phyloP scores from a whole-genome alignment of 2,113 vertebrate species.

The Pachypanchax playfairii region DNA sequence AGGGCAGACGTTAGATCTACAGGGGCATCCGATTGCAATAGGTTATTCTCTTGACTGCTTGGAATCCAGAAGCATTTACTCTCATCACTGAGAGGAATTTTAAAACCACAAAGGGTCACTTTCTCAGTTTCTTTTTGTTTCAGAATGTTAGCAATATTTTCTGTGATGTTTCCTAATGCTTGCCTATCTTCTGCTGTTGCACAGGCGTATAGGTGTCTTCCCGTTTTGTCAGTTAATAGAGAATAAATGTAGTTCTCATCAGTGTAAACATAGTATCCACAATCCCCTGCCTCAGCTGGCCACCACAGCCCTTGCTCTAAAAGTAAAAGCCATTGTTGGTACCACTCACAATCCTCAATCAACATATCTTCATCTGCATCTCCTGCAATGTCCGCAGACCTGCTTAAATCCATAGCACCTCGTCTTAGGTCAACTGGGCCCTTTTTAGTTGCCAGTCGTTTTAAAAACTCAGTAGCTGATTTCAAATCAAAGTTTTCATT shows the following conservation, averaged over 20 bases:
- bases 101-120: conserved; percentile 88
- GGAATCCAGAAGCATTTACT: conserved; percentile 79
- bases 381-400: conserved; percentile 44
- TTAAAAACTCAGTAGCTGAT: conserved; percentile 76
- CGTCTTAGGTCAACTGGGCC: conserved; percentile 88
- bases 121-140: conserved; percentile 79
- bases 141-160: conserved; percentile 73
- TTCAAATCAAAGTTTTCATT: conserved; percentile 71
- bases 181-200: conserved; percentile 79
- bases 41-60: conserved; percentile 72
- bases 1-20: conserved; percentile 88
- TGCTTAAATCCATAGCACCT: conserved; percentile 81
- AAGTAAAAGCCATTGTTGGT: conserved; percentile 89
- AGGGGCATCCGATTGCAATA: conserved; percentile 74
- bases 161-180: conserved; percentile 76
- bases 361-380: conserved; percentile 71
- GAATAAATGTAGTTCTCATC: conserved; percentile 91
- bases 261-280: conserved; percentile 92
- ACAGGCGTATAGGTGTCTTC: conserved; percentile 88
- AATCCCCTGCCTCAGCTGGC: conserved; percentile 90
- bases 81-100: conserved; percentile 83
- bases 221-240: conserved; percentile 89
- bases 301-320: conserved; percentile 93
- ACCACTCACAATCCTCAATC: conserved; percentile 83
- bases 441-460: conserved; percentile 80